Percentiles rank a stretch among this genome's conserved stretches.
Evolutionary conservation across 2,888 invertebrate genomes (phyloP).

Genomic region (Acanthosepion lycidas): DNA sequence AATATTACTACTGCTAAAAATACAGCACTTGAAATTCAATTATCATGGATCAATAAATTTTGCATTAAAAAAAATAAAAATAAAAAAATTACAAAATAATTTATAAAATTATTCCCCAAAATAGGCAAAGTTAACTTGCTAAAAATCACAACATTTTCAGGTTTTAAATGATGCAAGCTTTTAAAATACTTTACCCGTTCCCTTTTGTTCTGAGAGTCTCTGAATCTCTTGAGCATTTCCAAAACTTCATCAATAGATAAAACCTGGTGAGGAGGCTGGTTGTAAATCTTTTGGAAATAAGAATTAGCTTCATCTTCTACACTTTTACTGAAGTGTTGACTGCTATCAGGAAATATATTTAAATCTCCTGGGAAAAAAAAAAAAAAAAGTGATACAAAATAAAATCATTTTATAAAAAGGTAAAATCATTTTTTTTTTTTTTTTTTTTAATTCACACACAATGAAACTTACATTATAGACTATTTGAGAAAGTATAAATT

Average conservation of each 20-base stretch:
- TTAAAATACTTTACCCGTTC: slow-evolving; percentile 79
- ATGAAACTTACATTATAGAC: too few species aligned
- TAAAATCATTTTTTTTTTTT: too few species aligned
- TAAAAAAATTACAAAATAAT: background rate
- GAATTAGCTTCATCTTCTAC: slow-evolving; percentile 99
- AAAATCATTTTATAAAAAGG: too few species aligned
- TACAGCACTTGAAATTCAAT: too few species aligned
- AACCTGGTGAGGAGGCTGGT: slow-evolving; percentile 89
- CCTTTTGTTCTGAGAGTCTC: slow-evolving; percentile 89
- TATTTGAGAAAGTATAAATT: too few species aligned
- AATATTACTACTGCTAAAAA: too few species aligned
- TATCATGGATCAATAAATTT: too few species aligned
- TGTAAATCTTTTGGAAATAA: slow-evolving; percentile 98
- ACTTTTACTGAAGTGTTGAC: slow-evolving; percentile 88
- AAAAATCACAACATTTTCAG: background rate
- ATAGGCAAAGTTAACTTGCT: too few species aligned
- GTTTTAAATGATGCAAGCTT: background rate
- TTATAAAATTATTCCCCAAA: too few species aligned
- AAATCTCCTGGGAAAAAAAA: too few species aligned
- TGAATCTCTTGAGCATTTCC: slow-evolving; percentile 95
- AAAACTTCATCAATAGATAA: slow-evolving; percentile 95
- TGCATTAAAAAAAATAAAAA: background rate
- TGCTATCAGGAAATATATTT: slow-evolving; percentile 79
- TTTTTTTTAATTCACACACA: too few species aligned
- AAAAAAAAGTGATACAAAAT: background rate